Base-by-base conservation (phyloP, 2,113 vertebrate genomes). In the Uria aalge region DNA sequence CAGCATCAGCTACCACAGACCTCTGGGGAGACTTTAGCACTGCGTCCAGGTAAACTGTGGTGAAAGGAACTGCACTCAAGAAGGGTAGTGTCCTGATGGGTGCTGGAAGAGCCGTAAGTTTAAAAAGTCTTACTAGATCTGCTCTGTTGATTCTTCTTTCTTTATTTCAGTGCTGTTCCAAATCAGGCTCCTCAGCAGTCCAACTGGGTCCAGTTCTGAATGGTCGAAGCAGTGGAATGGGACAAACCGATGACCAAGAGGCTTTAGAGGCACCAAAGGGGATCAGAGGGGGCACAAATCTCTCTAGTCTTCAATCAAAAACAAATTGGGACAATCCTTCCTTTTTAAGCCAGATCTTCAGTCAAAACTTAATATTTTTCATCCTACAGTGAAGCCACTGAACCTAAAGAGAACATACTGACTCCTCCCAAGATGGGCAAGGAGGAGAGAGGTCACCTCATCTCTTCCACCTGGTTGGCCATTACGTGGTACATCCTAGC, bases 1-100 rank as follows among this genome's bases (percentile, higher is more conserved):
- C 98, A 92, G 94, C 91, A 36, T 68, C 98, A 95, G 82, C 97
- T 77, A 88, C 92, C 48, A 97, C 97, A 87, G 99, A 99, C 96
- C 97, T 99, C 95, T 99, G 99, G 99, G 99, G 99, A 94, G 99
- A 99, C 85, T 99, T 99, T 92, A 99, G 98, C 80, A 98, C 99
- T 75, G 98, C 99, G 41, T 97, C 99, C 57, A 99, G 99, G 99
- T 99, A 99, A 98, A 47, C 6, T 87, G 14, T 53, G 14, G 17
- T 75, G 80, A 56, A 72, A 32, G 36, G 20, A 64, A 32, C 45
- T 79, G 85, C 55, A n/a, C 69, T 53, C 45, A 66, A 80, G 90
- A 96, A 74, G 74, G 24, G 57, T 34, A 18, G 62, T 87, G 63
- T 96, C 91, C 48, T 92, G 18, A 68, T 19, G 52, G 72, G 59